Conservation (phyloP, 2,113 vertebrate genomes). For the Emydura subglobosa region DNA sequence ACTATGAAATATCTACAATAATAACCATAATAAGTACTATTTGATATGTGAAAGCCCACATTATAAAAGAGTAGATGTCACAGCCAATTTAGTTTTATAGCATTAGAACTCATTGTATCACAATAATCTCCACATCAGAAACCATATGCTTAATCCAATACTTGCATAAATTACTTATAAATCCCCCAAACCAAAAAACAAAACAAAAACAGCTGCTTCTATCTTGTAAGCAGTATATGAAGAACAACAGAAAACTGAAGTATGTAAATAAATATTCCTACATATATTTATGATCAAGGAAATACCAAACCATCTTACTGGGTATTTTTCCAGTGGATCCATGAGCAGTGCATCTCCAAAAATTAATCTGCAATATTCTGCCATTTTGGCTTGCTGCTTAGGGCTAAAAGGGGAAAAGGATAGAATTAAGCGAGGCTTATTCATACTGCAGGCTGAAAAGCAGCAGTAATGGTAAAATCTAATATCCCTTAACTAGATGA, state of each 20-base stretch:
- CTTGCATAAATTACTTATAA: fast-evolving
- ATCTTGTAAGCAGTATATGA: background rate
- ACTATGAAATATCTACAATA: constrained; percentile 17
- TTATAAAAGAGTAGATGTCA: background rate
- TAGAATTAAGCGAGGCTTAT: background rate
- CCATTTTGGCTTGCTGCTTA: constrained; percentile 99
- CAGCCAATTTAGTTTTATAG: constrained; percentile 25
- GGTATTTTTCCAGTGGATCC: constrained; percentile 95
- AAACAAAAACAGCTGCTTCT: background rate
- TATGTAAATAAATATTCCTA: background rate
- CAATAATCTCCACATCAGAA: constrained; percentile 20
- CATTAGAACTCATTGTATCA: background rate
- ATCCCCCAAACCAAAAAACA: background rate
- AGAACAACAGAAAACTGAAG: background rate
- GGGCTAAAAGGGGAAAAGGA: constrained; percentile 80
- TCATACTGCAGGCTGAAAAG: background rate
- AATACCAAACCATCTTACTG: constrained; percentile 81
- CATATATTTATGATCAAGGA: background rate
- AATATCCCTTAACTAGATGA: constrained; percentile 5
- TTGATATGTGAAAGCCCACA: background rate
- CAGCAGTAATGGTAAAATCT: background rate
- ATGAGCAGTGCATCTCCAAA: constrained; percentile 96
- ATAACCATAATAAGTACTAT: background rate
- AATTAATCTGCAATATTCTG: constrained; percentile 97
- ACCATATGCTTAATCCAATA: background rate